Conservation (phyloP, 2,113 vertebrate species). For the Ictalurus furcatus region DNA sequence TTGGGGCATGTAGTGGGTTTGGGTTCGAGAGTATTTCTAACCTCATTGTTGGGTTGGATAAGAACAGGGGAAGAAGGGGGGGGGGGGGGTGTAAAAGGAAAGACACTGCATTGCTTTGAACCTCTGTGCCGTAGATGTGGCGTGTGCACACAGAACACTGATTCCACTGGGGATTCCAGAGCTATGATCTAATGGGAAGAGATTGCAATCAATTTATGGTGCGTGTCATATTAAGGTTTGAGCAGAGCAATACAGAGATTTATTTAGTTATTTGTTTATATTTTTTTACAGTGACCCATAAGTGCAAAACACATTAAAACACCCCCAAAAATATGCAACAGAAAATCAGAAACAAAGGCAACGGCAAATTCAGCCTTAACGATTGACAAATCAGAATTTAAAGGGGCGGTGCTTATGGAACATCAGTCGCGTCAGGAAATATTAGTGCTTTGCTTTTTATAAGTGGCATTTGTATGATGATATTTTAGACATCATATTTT, state of each 20-base stretch:
- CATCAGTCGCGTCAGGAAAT: too few relatives aligned
- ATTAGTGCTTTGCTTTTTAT: neutral
- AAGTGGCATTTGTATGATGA: neutral
- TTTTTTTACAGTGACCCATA: neutral
- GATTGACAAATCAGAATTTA: neutral
- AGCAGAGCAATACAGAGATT: neutral
- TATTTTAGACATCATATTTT: neutral
- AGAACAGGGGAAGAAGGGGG: neutral
- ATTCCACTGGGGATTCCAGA: slow-evolving; percentile 68
- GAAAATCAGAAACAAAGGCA: neutral
- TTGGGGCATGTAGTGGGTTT: slow-evolving; percentile 40
- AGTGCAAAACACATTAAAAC: neutral
- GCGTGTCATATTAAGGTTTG: slow-evolving; percentile 57
- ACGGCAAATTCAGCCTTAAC: neutral
- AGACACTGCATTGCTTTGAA: slow-evolving; percentile 50
- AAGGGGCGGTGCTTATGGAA: neutral
- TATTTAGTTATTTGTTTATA: too few relatives aligned
- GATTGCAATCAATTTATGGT: slow-evolving; percentile 59
- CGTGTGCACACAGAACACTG: slow-evolving; percentile 62
- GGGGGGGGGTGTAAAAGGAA: neutral
- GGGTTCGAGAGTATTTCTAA: slow-evolving; percentile 50
- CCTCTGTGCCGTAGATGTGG: slow-evolving; percentile 52
- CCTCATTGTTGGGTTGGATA: slow-evolving; percentile 33
- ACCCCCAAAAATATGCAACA: neutral
- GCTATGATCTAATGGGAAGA: slow-evolving; percentile 67